Base-by-base conservation (phyloP, 2,113 vertebrate genomes). In the Damaliscus lunatus region DNA sequence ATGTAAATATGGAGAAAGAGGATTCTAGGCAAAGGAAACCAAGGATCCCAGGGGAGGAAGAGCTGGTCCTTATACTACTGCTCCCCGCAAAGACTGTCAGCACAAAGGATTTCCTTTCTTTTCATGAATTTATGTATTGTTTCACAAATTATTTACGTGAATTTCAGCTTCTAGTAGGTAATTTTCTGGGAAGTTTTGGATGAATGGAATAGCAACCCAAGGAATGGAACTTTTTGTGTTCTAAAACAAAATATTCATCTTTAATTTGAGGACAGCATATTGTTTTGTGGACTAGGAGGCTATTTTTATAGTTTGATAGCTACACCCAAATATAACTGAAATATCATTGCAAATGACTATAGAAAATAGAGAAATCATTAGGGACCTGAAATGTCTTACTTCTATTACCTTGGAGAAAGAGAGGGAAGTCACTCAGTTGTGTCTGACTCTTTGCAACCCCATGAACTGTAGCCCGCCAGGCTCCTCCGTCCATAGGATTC, bases 141-240 rank as follows among this genome's bases (percentile, higher is more conserved):
- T 82, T 95, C 62, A 88, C 43, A 92, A 46, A 59, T 43, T 36
- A 62, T 57, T 33, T 62, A 46, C 48, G 31, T 40, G 55, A 59
- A 14, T 67, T 84, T 91, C 43, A 53, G 29, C 29, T 96, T 88
- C 64, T 40, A 3, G 29, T 43, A 53, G 46, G 5, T 86, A 67
- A 92, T 92, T 90, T 78, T 97, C 62, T 88, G 29, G 46, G 43
- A 78, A 60, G n/a, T 82, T 74, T 40, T 67, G 29, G 17, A 78
- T 13, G 78, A 53, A 81, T 46, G 23, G 36, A 52, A 46, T 7
- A 87, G 17, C 25, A 80, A 80, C 31, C 14, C 29, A 85, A 90
- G 33, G 16, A 90, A 78, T 9, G 12, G 19, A 11, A 46, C 13
- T 88, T 57, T 9, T 59, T 43, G 43, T 71, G 25, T 7, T 87